phyloP scores from a whole-genome alignment of 2,888 invertebrate genomes.

The Harpalus rufipes region DNA sequence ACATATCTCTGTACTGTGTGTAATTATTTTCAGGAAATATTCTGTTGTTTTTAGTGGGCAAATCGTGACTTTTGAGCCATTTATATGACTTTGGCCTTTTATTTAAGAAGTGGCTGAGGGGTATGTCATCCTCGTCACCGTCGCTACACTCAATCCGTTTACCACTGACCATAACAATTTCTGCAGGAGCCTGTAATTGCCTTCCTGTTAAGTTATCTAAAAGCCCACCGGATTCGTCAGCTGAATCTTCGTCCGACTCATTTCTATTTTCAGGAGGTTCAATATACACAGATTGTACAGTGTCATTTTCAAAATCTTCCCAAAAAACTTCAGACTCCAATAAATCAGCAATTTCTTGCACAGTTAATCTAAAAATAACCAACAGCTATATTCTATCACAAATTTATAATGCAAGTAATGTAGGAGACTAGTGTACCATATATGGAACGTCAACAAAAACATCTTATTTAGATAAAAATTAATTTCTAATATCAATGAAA shows the following conservation, averaged over 20 bases:
- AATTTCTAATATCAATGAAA: too few relatives aligned
- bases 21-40: too few relatives aligned
- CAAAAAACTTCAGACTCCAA: neutral
- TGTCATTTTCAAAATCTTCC: conserved; percentile 31
- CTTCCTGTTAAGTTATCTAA: conserved; percentile 66
- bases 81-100: neutral
- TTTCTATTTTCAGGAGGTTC: conserved; percentile 44
- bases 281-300: conserved; percentile 44
- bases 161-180: conserved; percentile 50
- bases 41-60: too few relatives aligned
- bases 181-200: conserved; percentile 64
- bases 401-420: neutral
- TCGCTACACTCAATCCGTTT: conserved; percentile 1
- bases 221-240: conserved; percentile 61
- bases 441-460: neutral
- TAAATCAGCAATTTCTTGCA: neutral
- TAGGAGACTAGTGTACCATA: neutral
- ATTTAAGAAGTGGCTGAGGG: neutral
- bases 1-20: conserved; percentile 6
- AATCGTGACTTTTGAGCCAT: neutral
- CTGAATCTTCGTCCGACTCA: conserved; percentile 64
- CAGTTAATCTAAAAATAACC: neutral
- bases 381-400: neutral
- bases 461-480: too few relatives aligned
- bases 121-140: conserved; percentile 5